These are phyloP conservation scores for Catotricha subobsoleta DNA, from an alignment of 2,888 invertebrate genomes.

Conservation along the genomic window DNA sequence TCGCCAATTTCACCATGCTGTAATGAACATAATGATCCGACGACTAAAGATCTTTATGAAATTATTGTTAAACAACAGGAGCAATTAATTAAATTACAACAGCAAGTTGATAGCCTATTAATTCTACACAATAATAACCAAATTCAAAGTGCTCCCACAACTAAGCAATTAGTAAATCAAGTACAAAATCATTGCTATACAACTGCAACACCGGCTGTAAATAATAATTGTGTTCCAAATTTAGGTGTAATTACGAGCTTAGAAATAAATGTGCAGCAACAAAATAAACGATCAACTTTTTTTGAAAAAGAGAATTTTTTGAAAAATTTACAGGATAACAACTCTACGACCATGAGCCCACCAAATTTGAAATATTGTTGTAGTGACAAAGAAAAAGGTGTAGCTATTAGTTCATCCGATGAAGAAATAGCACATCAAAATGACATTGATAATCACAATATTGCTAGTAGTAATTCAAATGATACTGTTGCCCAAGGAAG, in stretches of 20 bases:
- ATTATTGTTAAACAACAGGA: background rate
- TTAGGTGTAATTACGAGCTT: slow-evolving; percentile 3
- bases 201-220: background rate
- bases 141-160: background rate
- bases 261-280: slow-evolving; percentile 1
- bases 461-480: background rate
- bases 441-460: slow-evolving; percentile 1
- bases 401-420: background rate
- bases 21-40: background rate
- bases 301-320: background rate
- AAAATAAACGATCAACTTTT: background rate
- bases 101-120: background rate
- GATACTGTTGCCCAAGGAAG: background rate
- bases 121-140: background rate
- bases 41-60: background rate
- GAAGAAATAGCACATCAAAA: background rate
- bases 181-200: background rate
- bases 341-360: background rate
- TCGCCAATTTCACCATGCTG: background rate
- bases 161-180: background rate
- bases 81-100: slow-evolving; percentile 1
- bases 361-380: too few species aligned
- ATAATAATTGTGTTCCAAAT: too few species aligned
- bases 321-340: background rate
- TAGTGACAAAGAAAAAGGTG: background rate